Conservation (phyloP, 2,113 vertebrate species). For the Terrapene triunguis region DNA sequence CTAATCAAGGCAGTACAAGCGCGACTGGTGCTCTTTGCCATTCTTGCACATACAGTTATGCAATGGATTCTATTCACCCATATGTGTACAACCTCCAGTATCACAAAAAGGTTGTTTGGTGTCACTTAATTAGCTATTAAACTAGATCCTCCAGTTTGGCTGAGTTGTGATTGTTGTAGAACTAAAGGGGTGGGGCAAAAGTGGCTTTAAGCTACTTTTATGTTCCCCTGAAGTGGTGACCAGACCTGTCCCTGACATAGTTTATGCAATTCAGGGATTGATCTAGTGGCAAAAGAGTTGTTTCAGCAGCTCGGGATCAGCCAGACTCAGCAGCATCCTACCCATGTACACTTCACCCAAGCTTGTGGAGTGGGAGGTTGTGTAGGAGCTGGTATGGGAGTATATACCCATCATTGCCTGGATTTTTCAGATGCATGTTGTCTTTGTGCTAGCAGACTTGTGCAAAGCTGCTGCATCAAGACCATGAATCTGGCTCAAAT, state of each 20-base stretch:
- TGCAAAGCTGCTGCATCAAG: not conserved
- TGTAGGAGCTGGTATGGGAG: not conserved
- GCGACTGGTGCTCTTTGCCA: not conserved
- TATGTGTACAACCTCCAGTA: not conserved
- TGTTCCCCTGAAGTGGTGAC: not conserved
- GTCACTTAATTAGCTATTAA: not conserved
- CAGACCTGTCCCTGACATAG: not conserved
- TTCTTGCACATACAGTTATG: not conserved
- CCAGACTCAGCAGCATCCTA: not conserved
- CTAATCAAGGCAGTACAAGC: not conserved
- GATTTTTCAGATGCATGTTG: not conserved
- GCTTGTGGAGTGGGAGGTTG: not conserved
- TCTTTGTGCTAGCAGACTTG: not conserved
- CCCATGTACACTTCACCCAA: not conserved
- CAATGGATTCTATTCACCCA: not conserved
- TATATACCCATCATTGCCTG: not conserved
- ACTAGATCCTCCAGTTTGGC: not conserved
- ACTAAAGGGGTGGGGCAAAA: not conserved
- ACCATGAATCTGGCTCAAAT: rapidly evolving
- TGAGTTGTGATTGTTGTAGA: not conserved
- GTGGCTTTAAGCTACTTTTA: not conserved
- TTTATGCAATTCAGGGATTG: not conserved
- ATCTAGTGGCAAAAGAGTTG: not conserved
- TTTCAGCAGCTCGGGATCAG: not conserved
- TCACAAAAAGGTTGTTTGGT: not conserved